These are phyloP conservation scores for Luperina testacea DNA, from an alignment of 2,888 invertebrate species.

Conservation along the genomic window DNA sequence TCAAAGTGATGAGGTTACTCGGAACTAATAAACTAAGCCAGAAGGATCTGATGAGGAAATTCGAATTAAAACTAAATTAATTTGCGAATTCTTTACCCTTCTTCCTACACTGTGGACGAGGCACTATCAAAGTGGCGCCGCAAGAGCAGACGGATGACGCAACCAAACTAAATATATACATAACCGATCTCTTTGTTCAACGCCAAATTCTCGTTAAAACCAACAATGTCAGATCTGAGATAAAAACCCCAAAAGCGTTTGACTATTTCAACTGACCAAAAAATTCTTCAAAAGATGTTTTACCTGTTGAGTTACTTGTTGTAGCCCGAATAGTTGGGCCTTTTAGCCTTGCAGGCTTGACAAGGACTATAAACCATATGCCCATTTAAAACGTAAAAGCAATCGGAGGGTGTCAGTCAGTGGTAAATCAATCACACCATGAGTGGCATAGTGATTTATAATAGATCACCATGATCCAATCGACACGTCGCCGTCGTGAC, in stretches of 20 bases:
- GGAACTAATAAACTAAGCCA: background rate
- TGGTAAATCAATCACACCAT: slow-evolving; percentile 28
- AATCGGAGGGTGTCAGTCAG: background rate
- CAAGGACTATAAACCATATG: slow-evolving; percentile 20
- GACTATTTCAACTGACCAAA: background rate
- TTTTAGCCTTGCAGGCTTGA: slow-evolving; percentile 4
- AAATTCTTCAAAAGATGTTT: background rate
- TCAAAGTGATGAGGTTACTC: background rate
- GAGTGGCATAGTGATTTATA: background rate
- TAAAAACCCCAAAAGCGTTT: slow-evolving; percentile 4
- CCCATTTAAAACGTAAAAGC: slow-evolving; percentile 22
- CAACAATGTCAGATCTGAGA: slow-evolving; percentile 6
- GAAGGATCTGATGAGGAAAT: background rate
- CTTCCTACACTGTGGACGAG: background rate
- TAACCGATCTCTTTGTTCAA: background rate
- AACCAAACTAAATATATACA: slow-evolving; percentile 20
- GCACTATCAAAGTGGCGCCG: background rate
- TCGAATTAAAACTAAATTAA: background rate
- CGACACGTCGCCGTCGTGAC: background rate
- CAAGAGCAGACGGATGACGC: slow-evolving; percentile 19
- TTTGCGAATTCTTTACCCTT: background rate
- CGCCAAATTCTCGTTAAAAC: slow-evolving; percentile 13
- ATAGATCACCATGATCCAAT: background rate
- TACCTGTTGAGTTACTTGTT: slow-evolving; percentile 4
- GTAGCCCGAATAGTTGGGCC: background rate